Evolutionary conservation across 2,113 vertebrate genomes (phyloP).

Genomic region (Chlorodrepanis virens): DNA sequence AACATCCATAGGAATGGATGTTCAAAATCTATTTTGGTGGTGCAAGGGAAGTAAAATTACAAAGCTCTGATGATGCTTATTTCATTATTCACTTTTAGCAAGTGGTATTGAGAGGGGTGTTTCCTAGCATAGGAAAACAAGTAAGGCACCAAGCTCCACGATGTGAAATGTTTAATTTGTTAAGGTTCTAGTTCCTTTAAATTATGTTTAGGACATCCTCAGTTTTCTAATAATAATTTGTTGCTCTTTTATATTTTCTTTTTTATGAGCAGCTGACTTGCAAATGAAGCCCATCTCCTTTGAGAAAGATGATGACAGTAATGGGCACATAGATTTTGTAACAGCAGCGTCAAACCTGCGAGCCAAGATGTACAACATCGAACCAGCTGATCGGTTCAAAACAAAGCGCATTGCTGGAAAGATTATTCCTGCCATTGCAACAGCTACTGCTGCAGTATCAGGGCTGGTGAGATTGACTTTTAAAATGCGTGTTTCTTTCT

Average conservation of each 20-base stretch:
- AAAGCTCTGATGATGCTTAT: not conserved
- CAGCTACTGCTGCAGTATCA: slow-evolving; percentile 95
- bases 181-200: not conserved
- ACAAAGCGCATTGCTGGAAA: slow-evolving; percentile 97
- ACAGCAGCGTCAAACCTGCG: slow-evolving; percentile 89
- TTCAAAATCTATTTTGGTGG: not conserved
- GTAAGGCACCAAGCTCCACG: not conserved
- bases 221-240: not conserved
- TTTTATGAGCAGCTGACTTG: slow-evolving; percentile 75
- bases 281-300: slow-evolving; percentile 86
- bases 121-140: not conserved
- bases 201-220: not conserved
- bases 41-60: not conserved
- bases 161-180: not conserved
- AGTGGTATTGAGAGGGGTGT: not conserved
- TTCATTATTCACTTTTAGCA: not conserved
- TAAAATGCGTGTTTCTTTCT: not conserved
- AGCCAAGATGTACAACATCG: slow-evolving; percentile 93
- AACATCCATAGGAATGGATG: not conserved
- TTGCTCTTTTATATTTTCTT: not conserved
- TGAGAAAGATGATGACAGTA: slow-evolving; percentile 93
- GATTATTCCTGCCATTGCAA: slow-evolving; percentile 98
- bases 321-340: slow-evolving; percentile 94
- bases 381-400: slow-evolving; percentile 91
- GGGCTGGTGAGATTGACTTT: slow-evolving; percentile 83